Evolutionary conservation across 1,140 invertebrate species (phyloP).

Genomic region (Cotesia glomerata): DNA sequence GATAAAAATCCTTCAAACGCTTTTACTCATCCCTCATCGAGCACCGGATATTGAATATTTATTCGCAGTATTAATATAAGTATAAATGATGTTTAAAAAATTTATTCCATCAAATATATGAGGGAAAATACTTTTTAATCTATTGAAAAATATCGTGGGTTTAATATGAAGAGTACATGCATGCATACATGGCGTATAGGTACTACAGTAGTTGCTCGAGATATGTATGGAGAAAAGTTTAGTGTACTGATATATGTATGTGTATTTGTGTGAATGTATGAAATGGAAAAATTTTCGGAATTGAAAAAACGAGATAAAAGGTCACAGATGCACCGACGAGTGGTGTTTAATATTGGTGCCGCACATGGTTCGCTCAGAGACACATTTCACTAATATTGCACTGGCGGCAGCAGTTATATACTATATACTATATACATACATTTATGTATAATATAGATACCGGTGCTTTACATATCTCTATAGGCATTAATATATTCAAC

Average conservation of each 20-base stretch:
- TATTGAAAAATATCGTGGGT: no score
- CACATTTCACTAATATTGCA: constrained; percentile 60
- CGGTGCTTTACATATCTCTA: constrained; percentile 54
- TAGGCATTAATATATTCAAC: constrained; percentile 63
- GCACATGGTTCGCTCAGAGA: constrained; percentile 55
- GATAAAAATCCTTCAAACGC: no score
- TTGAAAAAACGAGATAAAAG: constrained; percentile 13
- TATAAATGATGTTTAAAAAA: background rate
- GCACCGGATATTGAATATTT: background rate
- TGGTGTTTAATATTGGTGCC: constrained; percentile 60
- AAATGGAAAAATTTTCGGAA: constrained; percentile 8
- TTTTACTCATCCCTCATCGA: no score
- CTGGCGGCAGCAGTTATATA: constrained; percentile 29
- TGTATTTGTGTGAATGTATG: background rate
- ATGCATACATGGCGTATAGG: no score
- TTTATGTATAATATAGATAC: background rate
- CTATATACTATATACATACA: no score
- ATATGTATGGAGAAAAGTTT: no score
- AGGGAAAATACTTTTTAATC: no score
- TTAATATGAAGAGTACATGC: no score
- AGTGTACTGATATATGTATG: no score
- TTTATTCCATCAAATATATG: no score
- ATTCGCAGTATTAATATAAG: background rate
- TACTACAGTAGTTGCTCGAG: no score
- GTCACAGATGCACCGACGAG: constrained; percentile 56